Conservation (phyloP, 2,797 vertebrate genomes). For the Arrhamphus sclerolepis region DNA sequence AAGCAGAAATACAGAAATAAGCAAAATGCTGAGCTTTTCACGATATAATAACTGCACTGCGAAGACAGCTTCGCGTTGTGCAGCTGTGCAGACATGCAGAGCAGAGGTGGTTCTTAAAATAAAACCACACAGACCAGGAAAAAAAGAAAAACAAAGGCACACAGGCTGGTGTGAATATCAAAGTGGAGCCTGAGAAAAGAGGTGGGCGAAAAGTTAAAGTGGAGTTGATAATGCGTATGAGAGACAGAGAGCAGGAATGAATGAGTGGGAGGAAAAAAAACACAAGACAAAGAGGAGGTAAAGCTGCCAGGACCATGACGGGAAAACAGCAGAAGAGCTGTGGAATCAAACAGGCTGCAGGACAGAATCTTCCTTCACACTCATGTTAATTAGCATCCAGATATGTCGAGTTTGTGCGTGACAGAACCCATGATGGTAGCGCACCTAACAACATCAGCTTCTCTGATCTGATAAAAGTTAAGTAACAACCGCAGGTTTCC, state of each 20-base stretch:
- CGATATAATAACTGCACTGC: no score
- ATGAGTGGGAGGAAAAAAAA: slow-evolving; percentile 25
- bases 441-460: neutral
- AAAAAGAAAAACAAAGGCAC: neutral
- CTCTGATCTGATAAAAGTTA: slow-evolving; percentile 4
- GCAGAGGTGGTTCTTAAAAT: slow-evolving; percentile 26
- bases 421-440: slow-evolving; percentile 12
- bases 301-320: neutral
- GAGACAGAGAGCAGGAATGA: slow-evolving; percentile 21
- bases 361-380: no score
- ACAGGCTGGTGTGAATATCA: slow-evolving; percentile 27
- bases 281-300: neutral
- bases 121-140: slow-evolving; percentile 2
- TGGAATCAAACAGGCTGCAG: neutral
- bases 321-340: neutral
- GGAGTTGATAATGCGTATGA: slow-evolving; percentile 24
- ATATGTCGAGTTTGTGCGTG: neutral
- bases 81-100: slow-evolving; percentile 13
- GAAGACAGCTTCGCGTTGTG: neutral
- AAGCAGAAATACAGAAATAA: no score
- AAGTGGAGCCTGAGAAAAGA: slow-evolving; percentile 12
- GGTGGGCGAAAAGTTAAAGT: slow-evolving; percentile 29
- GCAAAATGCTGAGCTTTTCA: no score
- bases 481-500: neutral
- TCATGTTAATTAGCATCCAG: neutral